Conservation (phyloP, 2,888 invertebrate genomes). For the Oxystoma pomonae region DNA sequence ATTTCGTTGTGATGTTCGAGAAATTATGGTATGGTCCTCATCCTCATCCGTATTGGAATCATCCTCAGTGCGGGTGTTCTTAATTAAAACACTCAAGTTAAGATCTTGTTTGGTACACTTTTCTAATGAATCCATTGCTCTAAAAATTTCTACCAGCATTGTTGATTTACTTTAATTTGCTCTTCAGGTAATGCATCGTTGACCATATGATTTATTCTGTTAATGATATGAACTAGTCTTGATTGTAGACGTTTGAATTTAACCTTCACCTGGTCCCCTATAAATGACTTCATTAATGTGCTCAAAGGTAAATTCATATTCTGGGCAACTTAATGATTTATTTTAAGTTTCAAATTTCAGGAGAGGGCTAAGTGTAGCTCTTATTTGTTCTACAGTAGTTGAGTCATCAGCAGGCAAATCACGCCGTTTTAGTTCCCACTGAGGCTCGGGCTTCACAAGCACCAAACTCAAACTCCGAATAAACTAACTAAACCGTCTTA, state of each 20-base stretch:
- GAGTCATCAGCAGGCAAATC: slow-evolving; percentile 1
- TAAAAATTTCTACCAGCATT: background rate
- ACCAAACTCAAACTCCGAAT: too few relatives aligned
- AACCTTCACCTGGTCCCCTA: background rate
- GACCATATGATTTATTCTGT: slow-evolving; percentile 1
- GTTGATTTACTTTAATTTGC: background rate
- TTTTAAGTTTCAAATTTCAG: slow-evolving; percentile 3
- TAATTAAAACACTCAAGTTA: background rate
- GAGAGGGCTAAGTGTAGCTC: too few relatives aligned
- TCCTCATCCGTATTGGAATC: background rate
- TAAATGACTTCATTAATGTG: background rate
- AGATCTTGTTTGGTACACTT: too few relatives aligned
- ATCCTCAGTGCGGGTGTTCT: background rate
- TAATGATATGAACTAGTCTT: slow-evolving; percentile 1
- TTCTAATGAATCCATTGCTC: background rate
- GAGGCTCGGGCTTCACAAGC: background rate
- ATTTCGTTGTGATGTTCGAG: background rate
- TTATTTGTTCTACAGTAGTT: slow-evolving; percentile 4
- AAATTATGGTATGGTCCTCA: background rate
- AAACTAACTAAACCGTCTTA: too few relatives aligned
- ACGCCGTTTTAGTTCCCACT: slow-evolving; percentile 4
- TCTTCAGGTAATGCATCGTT: background rate
- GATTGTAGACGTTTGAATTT: slow-evolving; percentile 7
- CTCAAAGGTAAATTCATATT: background rate
- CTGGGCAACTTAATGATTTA: too few relatives aligned